Conservation (phyloP, 2,113 vertebrate genomes). For the Eptatretus burgeri region DNA sequence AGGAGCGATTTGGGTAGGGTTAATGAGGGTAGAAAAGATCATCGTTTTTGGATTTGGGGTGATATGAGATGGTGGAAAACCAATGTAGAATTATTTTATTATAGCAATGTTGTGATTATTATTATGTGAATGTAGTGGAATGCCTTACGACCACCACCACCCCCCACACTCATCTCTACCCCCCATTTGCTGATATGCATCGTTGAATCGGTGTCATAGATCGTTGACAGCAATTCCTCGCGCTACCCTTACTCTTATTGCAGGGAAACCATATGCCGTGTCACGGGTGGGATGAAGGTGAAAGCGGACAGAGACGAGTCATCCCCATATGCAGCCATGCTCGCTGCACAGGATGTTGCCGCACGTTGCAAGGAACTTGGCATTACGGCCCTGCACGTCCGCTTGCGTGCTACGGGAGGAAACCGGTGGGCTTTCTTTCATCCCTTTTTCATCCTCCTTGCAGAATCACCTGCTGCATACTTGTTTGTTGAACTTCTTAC, state of each 20-base stretch:
- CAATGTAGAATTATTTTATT: too few species aligned
- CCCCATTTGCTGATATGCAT: background rate
- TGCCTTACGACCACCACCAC: background rate
- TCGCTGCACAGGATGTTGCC: slow-evolving; percentile 82
- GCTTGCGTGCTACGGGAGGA: slow-evolving; percentile 69
- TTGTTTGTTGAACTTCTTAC: too few species aligned
- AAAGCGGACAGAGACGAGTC: slow-evolving; percentile 89
- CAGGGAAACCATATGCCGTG: slow-evolving; percentile 88
- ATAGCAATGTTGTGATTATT: too few species aligned
- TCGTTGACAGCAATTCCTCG: background rate
- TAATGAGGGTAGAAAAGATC: too few species aligned
- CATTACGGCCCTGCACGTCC: slow-evolving; percentile 84
- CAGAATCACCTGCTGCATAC: too few species aligned
- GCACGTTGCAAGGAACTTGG: slow-evolving; percentile 91
- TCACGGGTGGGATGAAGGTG: slow-evolving; percentile 95
- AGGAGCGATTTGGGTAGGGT: too few species aligned
- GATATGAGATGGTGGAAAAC: too few species aligned
- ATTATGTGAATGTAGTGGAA: too few species aligned
- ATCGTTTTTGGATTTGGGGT: too few species aligned
- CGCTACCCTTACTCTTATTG: background rate
- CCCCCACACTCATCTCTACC: background rate
- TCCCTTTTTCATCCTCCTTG: too few species aligned
- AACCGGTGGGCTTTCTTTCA: slow-evolving; percentile 25
- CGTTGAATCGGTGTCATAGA: too few species aligned
- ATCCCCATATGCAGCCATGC: slow-evolving; percentile 78